Conservation (phyloP, 2,113 vertebrate genomes). For the Eulacestoma nigropectus region DNA sequence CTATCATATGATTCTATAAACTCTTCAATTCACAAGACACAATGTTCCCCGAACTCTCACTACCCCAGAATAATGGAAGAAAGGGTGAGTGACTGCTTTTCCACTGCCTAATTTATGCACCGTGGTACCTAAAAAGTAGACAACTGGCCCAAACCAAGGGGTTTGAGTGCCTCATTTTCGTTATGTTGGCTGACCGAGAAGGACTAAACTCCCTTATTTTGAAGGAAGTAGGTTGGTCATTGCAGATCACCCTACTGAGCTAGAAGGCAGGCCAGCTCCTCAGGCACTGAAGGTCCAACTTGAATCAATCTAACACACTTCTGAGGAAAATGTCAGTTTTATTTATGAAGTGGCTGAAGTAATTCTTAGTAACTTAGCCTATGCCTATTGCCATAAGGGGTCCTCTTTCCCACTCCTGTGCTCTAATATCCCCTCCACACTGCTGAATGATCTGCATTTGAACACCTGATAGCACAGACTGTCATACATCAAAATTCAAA, state of each 20-base stretch:
- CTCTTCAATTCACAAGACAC: background rate
- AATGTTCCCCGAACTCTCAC: background rate
- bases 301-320: background rate
- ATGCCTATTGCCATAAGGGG: background rate
- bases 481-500: background rate
- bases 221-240: background rate
- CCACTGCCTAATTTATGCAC: background rate
- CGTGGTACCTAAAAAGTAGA: fast-evolving
- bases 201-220: background rate
- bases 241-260: background rate
- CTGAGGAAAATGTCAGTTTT: background rate
- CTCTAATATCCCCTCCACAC: background rate
- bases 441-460: fast-evolving
- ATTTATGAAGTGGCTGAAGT: background rate
- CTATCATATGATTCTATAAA: background rate
- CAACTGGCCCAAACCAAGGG: background rate
- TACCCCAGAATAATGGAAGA: background rate
- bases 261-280: background rate
- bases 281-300: background rate
- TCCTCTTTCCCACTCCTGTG: background rate
- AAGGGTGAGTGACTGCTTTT: background rate
- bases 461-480: background rate
- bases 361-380: background rate
- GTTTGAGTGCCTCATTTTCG: background rate
- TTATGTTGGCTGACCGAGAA: background rate